A percentile compares a stretch with the other conserved stretches of the same genome.
Evolutionary conservation across 2,113 vertebrate species (phyloP).

Genomic region (Neofelis nebulosa): DNA sequence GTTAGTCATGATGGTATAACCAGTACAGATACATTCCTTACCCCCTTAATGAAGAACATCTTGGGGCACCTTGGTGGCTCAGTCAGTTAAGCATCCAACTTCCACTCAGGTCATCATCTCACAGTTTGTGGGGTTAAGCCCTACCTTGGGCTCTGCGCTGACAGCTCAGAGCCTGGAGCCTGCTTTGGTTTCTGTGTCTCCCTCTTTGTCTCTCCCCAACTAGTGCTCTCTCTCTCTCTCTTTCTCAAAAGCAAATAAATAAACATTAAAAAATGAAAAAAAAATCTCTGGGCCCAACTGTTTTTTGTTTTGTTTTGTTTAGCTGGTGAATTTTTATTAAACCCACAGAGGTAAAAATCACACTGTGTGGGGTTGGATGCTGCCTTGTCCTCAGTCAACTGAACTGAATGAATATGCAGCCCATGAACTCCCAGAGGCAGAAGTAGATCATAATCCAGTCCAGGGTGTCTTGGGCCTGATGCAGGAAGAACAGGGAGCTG

Average conservation of each 20-base stretch:
- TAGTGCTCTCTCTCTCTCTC: too few relatives aligned
- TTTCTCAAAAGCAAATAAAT: too few relatives aligned
- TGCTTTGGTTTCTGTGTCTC: too few relatives aligned
- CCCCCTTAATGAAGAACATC: neutral
- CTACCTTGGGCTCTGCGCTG: too few relatives aligned
- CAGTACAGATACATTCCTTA: neutral
- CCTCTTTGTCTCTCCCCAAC: too few relatives aligned
- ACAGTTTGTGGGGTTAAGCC: too few relatives aligned
- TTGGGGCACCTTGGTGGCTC: neutral
- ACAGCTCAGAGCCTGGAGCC: too few relatives aligned
- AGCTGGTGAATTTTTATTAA: neutral
- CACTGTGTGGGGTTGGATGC: neutral
- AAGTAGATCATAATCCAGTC: accelerated
- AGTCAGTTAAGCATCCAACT: too few relatives aligned
- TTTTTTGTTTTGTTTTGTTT: neutral
- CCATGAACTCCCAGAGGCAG: neutral
- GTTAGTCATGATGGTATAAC: too few relatives aligned
- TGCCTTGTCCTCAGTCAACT: neutral
- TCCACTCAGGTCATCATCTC: too few relatives aligned
- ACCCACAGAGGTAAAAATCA: neutral
- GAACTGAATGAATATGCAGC: neutral
- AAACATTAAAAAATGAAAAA: too few relatives aligned
- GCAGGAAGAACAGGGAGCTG: neutral
- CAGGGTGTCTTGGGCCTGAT: neutral
- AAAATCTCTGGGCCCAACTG: neutral